A percentile compares a stretch with the other conserved stretches of the same genome.
These are phyloP conservation scores for Beroe forskalii DNA, from an alignment of 37 sponge, comb jelly and placozoan species.

Conservation along the genomic window DNA sequence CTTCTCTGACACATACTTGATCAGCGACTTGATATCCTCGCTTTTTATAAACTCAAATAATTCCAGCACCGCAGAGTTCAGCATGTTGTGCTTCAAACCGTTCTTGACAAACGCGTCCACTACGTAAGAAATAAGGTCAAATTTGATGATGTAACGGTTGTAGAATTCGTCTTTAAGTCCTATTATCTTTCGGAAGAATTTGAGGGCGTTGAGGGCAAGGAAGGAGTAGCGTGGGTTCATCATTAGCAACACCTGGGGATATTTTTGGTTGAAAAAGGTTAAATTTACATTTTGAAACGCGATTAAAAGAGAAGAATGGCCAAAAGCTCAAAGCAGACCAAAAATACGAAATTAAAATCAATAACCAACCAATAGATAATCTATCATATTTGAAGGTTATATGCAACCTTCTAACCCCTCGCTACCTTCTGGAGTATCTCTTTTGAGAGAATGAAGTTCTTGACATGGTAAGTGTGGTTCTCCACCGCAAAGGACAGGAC, in stretches of 20 bases:
- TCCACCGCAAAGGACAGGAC: conserved; percentile 89
- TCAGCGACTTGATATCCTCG: conserved; percentile 74
- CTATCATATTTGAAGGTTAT: too few species aligned
- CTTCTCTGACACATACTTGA: conserved; percentile 77
- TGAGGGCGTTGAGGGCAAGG: conserved; percentile 63
- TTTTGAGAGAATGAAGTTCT: conserved; percentile 90
- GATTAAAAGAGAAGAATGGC: neutral
- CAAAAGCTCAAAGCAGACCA: conserved; percentile 85
- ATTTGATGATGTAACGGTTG: conserved; percentile 84
- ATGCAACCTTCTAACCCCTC: too few species aligned
- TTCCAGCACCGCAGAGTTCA: conserved; percentile 94
- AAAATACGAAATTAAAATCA: neutral
- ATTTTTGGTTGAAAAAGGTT: too few species aligned
- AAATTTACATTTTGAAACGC: neutral
- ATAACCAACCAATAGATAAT: too few species aligned
- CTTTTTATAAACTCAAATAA: conserved; percentile 83
- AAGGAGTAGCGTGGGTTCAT: conserved; percentile 66
- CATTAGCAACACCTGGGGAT: conserved; percentile 35
- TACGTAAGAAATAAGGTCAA: conserved; percentile 83
- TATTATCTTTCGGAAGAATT: conserved; percentile 77
- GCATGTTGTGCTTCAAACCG: conserved; percentile 85
- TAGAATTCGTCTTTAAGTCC: conserved; percentile 95
- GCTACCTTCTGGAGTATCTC: conserved; percentile 84
- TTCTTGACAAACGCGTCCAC: conserved; percentile 79
- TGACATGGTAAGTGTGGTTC: conserved; percentile 90